Evolutionary conservation across 2,888 invertebrate genomes (phyloP).

Genomic region (Rotaria socialis): DNA sequence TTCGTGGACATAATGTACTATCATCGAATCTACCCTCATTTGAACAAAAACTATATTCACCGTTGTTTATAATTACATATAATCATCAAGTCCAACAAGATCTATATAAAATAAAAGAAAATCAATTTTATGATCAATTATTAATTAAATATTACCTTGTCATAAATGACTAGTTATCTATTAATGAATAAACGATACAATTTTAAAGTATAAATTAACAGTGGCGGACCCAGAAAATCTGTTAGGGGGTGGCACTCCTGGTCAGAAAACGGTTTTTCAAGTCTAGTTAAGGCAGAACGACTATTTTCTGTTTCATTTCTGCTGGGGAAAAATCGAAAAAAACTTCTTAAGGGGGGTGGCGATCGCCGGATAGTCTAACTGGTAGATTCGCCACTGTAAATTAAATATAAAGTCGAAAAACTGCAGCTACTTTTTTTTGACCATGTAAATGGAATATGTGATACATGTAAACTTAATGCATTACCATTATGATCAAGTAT

Average conservation of each 20-base stretch:
- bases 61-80: neutral
- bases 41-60: neutral
- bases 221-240: too few species aligned
- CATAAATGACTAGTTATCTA: conserved; percentile 10
- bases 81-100: conserved; percentile 14
- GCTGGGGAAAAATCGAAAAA: too few species aligned
- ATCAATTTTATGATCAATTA: neutral
- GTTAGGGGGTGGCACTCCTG: too few species aligned
- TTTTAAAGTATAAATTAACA: too few species aligned
- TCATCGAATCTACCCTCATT: conserved; percentile 49
- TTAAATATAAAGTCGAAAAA: neutral
- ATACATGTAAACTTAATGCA: neutral
- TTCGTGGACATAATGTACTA: conserved; percentile 41
- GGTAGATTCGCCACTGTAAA: too few species aligned
- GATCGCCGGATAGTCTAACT: too few species aligned
- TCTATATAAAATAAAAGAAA: neutral
- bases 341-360: too few species aligned
- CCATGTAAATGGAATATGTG: conserved; percentile 25
- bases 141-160: neutral
- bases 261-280: too few species aligned
- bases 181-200: too few species aligned
- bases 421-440: conserved; percentile 4
- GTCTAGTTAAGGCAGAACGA: too few species aligned
- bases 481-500: neutral
- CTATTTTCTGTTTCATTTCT: too few species aligned